phyloP scores from a whole-genome alignment of 2,888 invertebrate species.

The Melinaea marsaeus region DNA sequence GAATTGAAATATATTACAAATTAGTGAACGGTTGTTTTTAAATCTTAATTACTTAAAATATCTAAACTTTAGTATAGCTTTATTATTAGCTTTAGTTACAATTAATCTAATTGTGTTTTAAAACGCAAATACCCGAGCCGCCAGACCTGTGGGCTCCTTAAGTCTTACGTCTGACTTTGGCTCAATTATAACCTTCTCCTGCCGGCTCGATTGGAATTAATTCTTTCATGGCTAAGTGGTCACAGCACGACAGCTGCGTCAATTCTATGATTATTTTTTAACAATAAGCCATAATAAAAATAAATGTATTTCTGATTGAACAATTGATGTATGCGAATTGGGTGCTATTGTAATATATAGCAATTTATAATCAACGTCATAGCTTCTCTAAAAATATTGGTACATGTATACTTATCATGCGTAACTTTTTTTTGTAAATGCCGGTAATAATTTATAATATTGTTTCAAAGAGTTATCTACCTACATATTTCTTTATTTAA shows the following conservation, averaged over 20 bases:
- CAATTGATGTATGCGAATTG: constrained; percentile 52
- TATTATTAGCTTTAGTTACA: no score
- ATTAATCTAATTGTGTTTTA: no score
- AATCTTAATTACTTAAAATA: no score
- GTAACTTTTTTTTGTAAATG: neutral
- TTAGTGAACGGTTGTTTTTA: no score
- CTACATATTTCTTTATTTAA: neutral
- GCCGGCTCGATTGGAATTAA: constrained; percentile 31
- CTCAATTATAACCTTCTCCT: constrained; percentile 24
- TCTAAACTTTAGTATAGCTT: no score
- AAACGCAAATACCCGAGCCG: neutral
- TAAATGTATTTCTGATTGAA: constrained; percentile 66
- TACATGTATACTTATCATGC: neutral
- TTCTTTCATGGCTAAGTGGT: constrained; percentile 29
- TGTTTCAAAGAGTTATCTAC: neutral
- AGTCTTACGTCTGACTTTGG: neutral
- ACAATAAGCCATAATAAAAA: constrained; percentile 51
- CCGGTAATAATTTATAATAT: neutral
- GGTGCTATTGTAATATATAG: constrained; percentile 4
- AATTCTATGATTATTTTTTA: constrained; percentile 30
- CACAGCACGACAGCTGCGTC: constrained; percentile 32
- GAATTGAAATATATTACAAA: no score
- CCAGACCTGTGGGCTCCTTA: neutral
- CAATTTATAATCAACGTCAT: neutral
- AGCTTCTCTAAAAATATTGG: no score